Evolutionary conservation across 1,140 invertebrate species (phyloP).

Genomic region (Trichonephila clavipes): DNA sequence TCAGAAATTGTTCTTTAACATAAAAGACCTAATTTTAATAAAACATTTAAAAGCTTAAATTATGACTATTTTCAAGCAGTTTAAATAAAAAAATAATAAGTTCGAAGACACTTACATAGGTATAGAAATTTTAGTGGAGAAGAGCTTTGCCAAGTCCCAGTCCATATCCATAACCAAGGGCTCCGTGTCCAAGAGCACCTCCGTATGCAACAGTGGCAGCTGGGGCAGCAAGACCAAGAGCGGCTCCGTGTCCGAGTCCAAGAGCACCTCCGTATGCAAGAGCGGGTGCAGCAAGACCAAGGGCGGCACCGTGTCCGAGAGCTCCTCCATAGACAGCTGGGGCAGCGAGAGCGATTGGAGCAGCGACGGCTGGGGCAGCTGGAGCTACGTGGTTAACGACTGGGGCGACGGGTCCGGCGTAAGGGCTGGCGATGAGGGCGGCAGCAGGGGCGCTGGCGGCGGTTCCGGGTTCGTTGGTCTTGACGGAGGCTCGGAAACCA

Average conservation of each 20-base stretch:
- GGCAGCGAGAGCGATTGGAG: background rate
- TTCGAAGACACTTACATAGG: too few species aligned
- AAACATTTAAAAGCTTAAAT: too few species aligned
- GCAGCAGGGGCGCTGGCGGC: conserved; percentile 10
- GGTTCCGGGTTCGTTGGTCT: too few species aligned
- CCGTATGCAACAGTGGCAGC: background rate
- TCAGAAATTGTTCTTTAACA: too few species aligned
- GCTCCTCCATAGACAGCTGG: background rate
- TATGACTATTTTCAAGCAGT: too few species aligned
- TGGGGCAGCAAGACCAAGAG: background rate
- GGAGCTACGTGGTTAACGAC: background rate
- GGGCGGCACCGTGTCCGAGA: background rate
- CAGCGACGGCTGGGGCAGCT: background rate
- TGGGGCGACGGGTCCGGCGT: too few species aligned
- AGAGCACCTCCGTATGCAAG: background rate
- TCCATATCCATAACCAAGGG: conserved; percentile 13
- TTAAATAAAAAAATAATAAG: too few species aligned
- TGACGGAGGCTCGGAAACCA: too few species aligned
- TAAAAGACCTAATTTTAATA: too few species aligned
- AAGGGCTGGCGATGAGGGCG: too few species aligned
- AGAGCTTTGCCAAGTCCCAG: conserved; percentile 26
- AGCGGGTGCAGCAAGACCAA: background rate
- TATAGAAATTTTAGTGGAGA: background rate
- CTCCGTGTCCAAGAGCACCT: background rate
- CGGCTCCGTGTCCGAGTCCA: background rate